Percentiles rank a stretch among this genome's conserved stretches.
Conservation (phyloP, 92 coral and sea anemone genomes). For the Porites evermanni region DNA sequence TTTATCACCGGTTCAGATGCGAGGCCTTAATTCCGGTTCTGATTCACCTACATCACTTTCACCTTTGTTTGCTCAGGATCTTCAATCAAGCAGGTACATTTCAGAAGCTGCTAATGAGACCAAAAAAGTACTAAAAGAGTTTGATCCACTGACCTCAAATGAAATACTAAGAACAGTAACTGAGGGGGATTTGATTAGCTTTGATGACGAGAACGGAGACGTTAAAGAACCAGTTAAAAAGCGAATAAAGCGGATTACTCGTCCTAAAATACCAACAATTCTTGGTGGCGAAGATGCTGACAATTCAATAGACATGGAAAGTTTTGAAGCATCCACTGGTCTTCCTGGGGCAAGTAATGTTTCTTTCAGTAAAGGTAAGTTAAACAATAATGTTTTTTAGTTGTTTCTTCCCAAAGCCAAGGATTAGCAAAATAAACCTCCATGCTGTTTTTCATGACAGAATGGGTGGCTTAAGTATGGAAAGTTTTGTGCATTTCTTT, state of each 20-base stretch:
- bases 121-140: slow-evolving; percentile 26
- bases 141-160: slow-evolving; percentile 42
- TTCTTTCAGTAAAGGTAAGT: slow-evolving; percentile 29
- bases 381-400: background rate
- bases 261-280: slow-evolving; percentile 97
- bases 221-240: slow-evolving; percentile 64
- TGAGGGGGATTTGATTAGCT: slow-evolving; percentile 71
- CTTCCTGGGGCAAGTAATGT: background rate
- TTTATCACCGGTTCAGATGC: slow-evolving; percentile 5
- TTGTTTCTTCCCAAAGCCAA: background rate
- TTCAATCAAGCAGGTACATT: background rate
- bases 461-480: no score
- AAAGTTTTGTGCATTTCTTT: no score
- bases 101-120: slow-evolving; percentile 2
- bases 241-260: slow-evolving; percentile 72
- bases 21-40: slow-evolving; percentile 25
- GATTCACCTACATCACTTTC: slow-evolving; percentile 19
- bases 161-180: slow-evolving; percentile 43
- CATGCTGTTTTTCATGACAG: no score
- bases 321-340: background rate
- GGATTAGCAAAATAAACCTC: no score
- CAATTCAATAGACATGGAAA: background rate
- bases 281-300: slow-evolving; percentile 67
- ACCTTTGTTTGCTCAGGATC: background rate
- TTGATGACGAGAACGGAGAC: slow-evolving; percentile 69